Evolutionary conservation across 2,888 invertebrate genomes (phyloP), one percentile per base, ranked within the genome.

Genomic region (Bimastos eiseni): DNA sequence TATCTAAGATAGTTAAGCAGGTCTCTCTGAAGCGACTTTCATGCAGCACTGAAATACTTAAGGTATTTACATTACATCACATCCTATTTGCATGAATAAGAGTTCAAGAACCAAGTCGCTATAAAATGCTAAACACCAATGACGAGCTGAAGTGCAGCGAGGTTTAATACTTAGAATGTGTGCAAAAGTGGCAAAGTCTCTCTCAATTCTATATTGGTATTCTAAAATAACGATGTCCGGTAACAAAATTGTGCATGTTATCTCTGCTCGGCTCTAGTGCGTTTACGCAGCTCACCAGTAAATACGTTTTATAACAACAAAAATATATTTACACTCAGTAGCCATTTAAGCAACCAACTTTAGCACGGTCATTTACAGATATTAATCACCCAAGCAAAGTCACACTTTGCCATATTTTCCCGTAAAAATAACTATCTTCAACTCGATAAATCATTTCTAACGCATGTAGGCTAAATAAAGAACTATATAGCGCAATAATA

Each of bases 291-390:
- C 70, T 30, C 13, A n/a, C 70, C 6, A 70, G n/a, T 70, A 11
- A 30, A 70, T 70, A n/a, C 70, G 70, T n/a, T 70, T 70, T 70
- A 70, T 70, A 21, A 49, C 49, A 49, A 49, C 21, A 70, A n/a
- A 70, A 70, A 70, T 30, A 70, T 70, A 70, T n/a, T 70, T 70
- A 70, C 70, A 70, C 70, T 70, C 70, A 70, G 70, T 70, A 70
- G 70, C 70, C 70, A 70, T 70, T 70, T 70, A 30, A 70, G 70
- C 70, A 70, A 70, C 30, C 70, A n/a, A 70, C 70, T n/a, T 70
- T 70, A 70, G n/a, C n/a, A n/a, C n/a, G 70, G 70, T 70, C n/a
- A 70, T n/a, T 70, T n/a, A n/a, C n/a, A 70, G 13, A 70, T 70
- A 70, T 70, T n/a, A 30, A 70, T 70, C 70, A 70, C 30, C 70